Evolutionary conservation across 2,888 invertebrate genomes (phyloP), one percentile per base, ranked within the genome.

Genomic region (Clitarchus hookeri): DNA sequence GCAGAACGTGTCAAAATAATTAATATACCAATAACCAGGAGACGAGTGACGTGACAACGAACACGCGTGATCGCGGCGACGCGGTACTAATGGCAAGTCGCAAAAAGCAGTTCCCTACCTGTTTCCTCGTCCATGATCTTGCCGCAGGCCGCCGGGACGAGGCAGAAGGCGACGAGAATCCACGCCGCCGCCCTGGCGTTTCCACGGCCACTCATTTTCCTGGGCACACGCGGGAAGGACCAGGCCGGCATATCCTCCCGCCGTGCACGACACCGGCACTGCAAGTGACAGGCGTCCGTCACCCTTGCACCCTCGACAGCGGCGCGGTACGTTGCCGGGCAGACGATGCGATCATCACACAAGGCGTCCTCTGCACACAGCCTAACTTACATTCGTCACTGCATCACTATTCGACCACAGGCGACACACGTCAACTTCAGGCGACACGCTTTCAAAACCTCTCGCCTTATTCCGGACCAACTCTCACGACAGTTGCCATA

Each of bases 121-220:
- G 65, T 65, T n/a, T 65, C 65, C 65, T 65, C 65, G 65, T 65
- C 65, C 65, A 65, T 11, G 65, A 65, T 65, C 65, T 65, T 65
- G 11, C 23, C 65, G 23, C n/a, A 1, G 65, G 65, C 65, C 65
- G 16, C 23, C 65, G 0, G n/a, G 23, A 8, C 11, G 13, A 65
- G 65, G 2, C 13, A 65, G 65, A 65, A 65, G 65, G 65, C 65
- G 65, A 65, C 65, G 65, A 65, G 65, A 65, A 65, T n/a, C 65
- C 65, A 65, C 23, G 65, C 65, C 65, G 65, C 65, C 6, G 16
- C 8, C 6, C 65, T 65, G 23, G 23, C 11, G 65, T n/a, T 65
- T 19, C 65, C n/a, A 19, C 23, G 65, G 65, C 65, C 13, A n/a
- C 16, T 23, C 65, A 65, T 65, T 19, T 23, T 65, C 23, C 65